Conservation (phyloP, 1,140 invertebrate genomes). For the Panagrolaimus sp. region DNA sequence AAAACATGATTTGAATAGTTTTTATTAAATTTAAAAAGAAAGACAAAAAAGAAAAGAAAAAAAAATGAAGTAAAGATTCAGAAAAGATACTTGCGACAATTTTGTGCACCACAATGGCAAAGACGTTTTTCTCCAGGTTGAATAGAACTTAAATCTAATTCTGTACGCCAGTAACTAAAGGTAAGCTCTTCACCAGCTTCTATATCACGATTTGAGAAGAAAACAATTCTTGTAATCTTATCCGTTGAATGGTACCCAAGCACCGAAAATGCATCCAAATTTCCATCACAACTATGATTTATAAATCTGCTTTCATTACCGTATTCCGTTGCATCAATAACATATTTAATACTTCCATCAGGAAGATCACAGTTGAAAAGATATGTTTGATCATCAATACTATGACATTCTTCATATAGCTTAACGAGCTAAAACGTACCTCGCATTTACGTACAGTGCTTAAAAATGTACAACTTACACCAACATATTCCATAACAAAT, state of each 20-base stretch:
- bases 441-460: no score
- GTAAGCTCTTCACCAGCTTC: background rate
- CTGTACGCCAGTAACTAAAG: background rate
- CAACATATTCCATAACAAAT: conserved; percentile 6
- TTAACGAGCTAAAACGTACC: no score
- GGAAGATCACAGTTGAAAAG: background rate
- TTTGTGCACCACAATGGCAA: background rate
- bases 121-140: no score
- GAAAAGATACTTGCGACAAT: background rate
- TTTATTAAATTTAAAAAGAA: no score
- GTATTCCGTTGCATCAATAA: background rate
- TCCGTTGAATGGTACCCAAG: background rate
- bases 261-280: background rate
- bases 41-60: no score
- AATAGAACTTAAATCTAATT: background rate
- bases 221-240: background rate
- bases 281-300: background rate
- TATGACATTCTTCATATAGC: background rate
- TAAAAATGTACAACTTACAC: no score
- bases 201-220: background rate
- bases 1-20: no score
- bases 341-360: background rate
- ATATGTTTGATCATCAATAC: background rate
- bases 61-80: no score
- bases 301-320: background rate